phyloP scores from a whole-genome alignment of 2,113 vertebrate species.

The Poeciliopsis prolifica region DNA sequence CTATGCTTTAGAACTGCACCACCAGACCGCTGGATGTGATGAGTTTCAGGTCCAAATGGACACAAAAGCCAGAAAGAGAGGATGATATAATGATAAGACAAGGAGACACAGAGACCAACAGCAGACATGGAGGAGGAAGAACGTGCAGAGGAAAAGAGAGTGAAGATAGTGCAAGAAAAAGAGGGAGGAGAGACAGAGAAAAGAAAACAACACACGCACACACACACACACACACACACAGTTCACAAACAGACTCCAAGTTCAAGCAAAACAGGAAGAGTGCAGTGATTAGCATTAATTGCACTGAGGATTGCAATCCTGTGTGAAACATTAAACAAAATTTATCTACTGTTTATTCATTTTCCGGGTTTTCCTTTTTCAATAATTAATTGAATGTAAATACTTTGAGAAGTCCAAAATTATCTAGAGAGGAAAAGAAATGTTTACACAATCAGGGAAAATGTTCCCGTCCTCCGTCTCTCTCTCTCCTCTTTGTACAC shows the following conservation, averaged over 20 bases:
- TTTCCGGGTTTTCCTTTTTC: slow-evolving; percentile 61
- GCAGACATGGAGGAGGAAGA: slow-evolving; percentile 46
- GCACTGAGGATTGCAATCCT: slow-evolving; percentile 85
- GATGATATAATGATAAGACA: slow-evolving; percentile 82
- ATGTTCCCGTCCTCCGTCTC: slow-evolving; percentile 52
- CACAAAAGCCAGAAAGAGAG: slow-evolving; percentile 77
- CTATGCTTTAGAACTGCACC: slow-evolving; percentile 67
- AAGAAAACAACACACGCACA: neutral
- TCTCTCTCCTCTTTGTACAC: slow-evolving; percentile 41
- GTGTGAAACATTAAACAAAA: slow-evolving; percentile 94
- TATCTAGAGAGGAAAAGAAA: slow-evolving; percentile 88
- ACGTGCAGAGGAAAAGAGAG: neutral
- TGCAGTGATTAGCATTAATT: slow-evolving; percentile 91
- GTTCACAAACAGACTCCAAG: slow-evolving; percentile 77
- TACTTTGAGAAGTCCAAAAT: slow-evolving; percentile 86
- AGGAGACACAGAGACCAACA: slow-evolving; percentile 78
- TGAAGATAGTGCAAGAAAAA: slow-evolving; percentile 25
- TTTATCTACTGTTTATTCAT: slow-evolving; percentile 89
- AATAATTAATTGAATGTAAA: slow-evolving; percentile 99
- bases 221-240: slow-evolving; percentile 24
- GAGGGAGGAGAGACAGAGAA: slow-evolving; percentile 34
- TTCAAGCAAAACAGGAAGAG: slow-evolving; percentile 90
- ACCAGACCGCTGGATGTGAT: slow-evolving; percentile 78
- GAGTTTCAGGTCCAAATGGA: slow-evolving; percentile 83
- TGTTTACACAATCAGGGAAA: slow-evolving; percentile 92